phyloP scores from a whole-genome alignment of 2,888 invertebrate species.

The Oligia strigilis region DNA sequence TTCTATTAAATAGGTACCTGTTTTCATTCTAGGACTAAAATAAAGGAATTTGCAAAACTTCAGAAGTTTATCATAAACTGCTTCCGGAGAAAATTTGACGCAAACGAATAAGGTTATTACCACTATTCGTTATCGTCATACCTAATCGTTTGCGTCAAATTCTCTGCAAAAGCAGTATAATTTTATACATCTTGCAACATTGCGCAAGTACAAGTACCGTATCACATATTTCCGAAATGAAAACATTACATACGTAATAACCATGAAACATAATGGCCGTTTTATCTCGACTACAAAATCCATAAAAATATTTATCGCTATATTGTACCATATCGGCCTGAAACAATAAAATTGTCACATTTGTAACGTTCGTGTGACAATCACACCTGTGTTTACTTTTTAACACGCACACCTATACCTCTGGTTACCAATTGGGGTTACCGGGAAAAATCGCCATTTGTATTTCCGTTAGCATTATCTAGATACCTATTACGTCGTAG shows the following conservation, averaged over 20 bases:
- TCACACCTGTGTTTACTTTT: conserved; percentile 46
- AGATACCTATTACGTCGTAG: too few relatives aligned
- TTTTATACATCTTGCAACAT: not conserved
- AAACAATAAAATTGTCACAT: conserved; percentile 44
- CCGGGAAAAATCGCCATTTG: not conserved
- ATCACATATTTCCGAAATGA: not conserved
- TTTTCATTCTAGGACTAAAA: not conserved
- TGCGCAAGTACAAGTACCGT: not conserved
- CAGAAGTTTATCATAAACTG: not conserved
- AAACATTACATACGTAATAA: not conserved
- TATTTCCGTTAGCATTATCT: not conserved
- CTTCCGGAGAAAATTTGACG: too few relatives aligned
- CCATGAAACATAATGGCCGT: conserved; percentile 3
- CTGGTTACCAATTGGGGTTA: conserved; percentile 22
- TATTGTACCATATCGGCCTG: conserved; percentile 8
- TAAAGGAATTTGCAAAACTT: not conserved
- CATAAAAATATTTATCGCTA: conserved; percentile 23
- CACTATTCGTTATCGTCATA: too few relatives aligned
- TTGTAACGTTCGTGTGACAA: conserved; percentile 39
- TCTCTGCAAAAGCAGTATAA: too few relatives aligned
- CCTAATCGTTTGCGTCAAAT: too few relatives aligned
- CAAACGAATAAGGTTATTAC: not conserved
- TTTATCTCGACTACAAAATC: conserved; percentile 22
- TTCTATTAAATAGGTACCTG: not conserved
- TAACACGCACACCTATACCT: conserved; percentile 14